A percentile compares a stretch with the other conserved stretches of the same genome.
Evolutionary conservation across 2,888 invertebrate genomes (phyloP).

Genomic region (Stenodera caucasica): DNA sequence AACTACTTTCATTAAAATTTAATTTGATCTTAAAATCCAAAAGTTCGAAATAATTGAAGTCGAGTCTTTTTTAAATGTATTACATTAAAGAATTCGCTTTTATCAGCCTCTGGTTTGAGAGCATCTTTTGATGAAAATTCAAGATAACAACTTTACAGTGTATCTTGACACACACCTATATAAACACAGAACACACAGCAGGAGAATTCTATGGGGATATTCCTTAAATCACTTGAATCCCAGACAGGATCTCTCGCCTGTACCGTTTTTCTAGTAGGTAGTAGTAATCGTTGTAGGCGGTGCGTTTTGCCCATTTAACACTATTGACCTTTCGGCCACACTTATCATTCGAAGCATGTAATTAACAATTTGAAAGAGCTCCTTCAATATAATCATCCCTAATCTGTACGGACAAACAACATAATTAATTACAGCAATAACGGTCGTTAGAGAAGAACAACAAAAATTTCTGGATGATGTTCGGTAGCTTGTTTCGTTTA

Average conservation of each 20-base stretch:
- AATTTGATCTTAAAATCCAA: too few relatives aligned
- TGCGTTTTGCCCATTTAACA: conserved; percentile 3
- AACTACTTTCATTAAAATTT: too few relatives aligned
- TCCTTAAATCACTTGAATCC: not conserved
- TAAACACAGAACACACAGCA: not conserved
- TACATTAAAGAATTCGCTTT: too few relatives aligned
- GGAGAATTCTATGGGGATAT: not conserved
- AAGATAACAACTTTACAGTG: too few relatives aligned
- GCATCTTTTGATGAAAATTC: too few relatives aligned
- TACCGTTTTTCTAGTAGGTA: too few relatives aligned
- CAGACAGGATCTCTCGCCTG: not conserved
- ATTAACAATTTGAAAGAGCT: conserved; percentile 1
- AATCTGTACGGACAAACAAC: too few relatives aligned
- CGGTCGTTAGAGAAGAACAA: not conserved
- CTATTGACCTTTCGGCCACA: not conserved
- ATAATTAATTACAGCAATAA: not conserved
- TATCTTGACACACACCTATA: too few relatives aligned
- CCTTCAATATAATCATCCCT: not conserved
- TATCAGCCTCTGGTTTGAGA: too few relatives aligned
- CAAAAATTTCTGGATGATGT: not conserved
- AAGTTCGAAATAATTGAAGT: too few relatives aligned
- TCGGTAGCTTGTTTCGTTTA: not conserved
- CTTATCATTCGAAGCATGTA: not conserved
- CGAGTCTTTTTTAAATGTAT: too few relatives aligned
- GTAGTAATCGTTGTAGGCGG: not conserved